Conservation (phyloP, 2,797 vertebrate species). For the Pseudochirops corinnae region DNA sequence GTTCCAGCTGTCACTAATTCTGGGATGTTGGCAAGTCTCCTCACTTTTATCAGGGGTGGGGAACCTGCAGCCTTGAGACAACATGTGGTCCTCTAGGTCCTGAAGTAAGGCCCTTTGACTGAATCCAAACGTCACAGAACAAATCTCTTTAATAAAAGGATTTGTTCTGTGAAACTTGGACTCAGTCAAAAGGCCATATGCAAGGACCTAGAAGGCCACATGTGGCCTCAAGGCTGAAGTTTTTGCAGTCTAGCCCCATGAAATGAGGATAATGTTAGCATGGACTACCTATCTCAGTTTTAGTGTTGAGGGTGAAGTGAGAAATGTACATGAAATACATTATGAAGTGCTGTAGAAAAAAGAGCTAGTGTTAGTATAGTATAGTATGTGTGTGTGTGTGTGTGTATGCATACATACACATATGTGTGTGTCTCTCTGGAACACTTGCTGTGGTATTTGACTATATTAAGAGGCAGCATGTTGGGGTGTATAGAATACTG, state of each 20-base stretch:
- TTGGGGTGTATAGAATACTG: not conserved
- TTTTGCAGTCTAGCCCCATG: not conserved
- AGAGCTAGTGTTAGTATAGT: not conserved
- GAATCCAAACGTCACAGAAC: too few species aligned
- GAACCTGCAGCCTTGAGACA: too few species aligned
- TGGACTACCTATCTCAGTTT: not conserved
- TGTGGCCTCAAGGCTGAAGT: too few species aligned
- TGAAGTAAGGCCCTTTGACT: too few species aligned
- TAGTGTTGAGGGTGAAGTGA: not conserved
- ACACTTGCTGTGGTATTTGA: not conserved
- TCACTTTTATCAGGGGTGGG: not conserved
- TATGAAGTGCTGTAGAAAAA: not conserved
- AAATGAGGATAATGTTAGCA: not conserved
- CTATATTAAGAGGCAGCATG: not conserved
- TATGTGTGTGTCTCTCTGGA: not conserved
- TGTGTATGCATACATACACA: not conserved
- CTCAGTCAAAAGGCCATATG: too few species aligned
- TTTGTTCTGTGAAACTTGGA: too few species aligned
- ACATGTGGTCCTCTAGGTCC: too few species aligned
- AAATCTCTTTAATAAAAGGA: too few species aligned
- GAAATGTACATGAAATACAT: not conserved
- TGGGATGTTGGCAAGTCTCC: not conserved
- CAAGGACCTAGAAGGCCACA: too few species aligned
- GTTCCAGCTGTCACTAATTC: not conserved
- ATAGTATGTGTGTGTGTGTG: too few species aligned